Evolutionary conservation across 2,797 vertebrate species (phyloP).

Genomic region (Mallotus villosus): DNA sequence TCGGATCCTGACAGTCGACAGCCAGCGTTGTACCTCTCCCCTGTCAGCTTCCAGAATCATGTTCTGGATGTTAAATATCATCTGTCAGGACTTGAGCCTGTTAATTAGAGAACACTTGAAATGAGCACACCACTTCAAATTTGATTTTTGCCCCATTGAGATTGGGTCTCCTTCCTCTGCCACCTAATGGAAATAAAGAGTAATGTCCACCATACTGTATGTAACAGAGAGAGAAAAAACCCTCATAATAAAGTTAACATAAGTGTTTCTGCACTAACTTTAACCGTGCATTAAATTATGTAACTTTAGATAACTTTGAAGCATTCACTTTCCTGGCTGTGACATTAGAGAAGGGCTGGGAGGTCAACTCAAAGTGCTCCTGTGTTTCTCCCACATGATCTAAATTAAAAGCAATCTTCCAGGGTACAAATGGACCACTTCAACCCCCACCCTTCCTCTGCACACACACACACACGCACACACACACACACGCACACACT

Average conservation of each 20-base stretch:
- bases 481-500: conserved; percentile 8
- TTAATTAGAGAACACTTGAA: conserved; percentile 65
- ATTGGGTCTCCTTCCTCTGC: background rate
- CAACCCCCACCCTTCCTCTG: conserved; percentile 13
- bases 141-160: background rate
- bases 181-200: background rate
- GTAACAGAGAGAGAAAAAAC: background rate
- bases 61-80: conserved; percentile 64
- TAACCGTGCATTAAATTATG: background rate
- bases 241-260: background rate
- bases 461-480: conserved; percentile 17
- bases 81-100: conserved; percentile 62
- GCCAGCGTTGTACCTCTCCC: conserved; percentile 37
- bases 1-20: conserved; percentile 54
- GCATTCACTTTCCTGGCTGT: background rate
- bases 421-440: conserved; percentile 21
- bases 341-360: conserved; percentile 16
- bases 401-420: conserved; percentile 60
- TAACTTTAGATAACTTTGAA: conserved; percentile 1
- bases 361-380: conserved; percentile 43
- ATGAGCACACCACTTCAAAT: conserved; percentile 51
- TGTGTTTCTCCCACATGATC: conserved; percentile 41
- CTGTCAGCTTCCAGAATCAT: conserved; percentile 49
- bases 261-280: conserved; percentile 1
- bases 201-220: background rate